Conservation (phyloP, 2,797 vertebrate species). For the Hydrophis major region DNA sequence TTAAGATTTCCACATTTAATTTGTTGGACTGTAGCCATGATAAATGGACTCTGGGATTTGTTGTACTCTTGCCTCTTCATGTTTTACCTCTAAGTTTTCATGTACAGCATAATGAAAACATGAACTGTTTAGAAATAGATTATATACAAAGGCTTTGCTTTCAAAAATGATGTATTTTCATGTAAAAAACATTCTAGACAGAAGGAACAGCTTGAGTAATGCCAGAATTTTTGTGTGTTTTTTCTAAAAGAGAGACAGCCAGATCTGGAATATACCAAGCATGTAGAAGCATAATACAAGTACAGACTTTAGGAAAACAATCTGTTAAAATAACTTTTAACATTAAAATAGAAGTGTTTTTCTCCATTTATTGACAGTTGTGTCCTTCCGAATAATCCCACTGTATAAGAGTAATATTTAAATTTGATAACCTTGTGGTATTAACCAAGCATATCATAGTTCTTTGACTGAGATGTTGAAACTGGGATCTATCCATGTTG, state of each 20-base stretch:
- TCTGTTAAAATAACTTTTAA: background rate
- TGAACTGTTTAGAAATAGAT: background rate
- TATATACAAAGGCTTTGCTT: constrained; percentile 5
- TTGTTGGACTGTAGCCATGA: background rate
- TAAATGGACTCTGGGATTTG: background rate
- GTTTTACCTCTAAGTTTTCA: background rate
- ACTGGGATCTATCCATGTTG: background rate
- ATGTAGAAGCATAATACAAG: background rate
- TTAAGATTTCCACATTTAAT: constrained; percentile 4
- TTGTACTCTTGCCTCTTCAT: background rate
- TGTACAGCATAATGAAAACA: background rate
- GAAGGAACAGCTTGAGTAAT: background rate
- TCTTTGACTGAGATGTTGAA: background rate
- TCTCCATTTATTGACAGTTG: background rate
- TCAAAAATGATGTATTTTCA: background rate
- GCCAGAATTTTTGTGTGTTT: background rate
- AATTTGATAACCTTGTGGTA: background rate
- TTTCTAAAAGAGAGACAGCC: background rate
- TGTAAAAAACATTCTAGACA: constrained; percentile 5
- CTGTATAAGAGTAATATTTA: background rate
- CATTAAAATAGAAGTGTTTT: background rate
- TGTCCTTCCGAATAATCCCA: background rate
- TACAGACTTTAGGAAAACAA: background rate
- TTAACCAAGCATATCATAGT: background rate
- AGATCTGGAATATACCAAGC: background rate